Conservation (phyloP, 2,888 invertebrate genomes). For the Melieria crassipennis region DNA sequence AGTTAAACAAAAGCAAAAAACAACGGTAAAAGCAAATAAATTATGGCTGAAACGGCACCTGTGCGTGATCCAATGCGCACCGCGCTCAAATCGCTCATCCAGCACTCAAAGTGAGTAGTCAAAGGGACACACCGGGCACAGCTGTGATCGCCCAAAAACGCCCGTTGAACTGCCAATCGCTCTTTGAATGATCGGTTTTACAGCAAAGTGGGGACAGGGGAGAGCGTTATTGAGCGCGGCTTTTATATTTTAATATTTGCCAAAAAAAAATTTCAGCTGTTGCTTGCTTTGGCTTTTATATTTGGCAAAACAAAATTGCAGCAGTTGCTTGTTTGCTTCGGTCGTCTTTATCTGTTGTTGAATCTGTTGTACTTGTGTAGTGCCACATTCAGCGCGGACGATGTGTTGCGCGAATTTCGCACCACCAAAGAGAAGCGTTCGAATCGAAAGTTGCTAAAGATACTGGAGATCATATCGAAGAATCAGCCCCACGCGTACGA, state of each 20-base stretch:
- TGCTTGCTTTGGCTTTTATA: not conserved
- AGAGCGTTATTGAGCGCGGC: not conserved
- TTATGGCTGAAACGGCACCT: constrained; percentile 43
- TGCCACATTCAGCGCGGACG: constrained; percentile 55
- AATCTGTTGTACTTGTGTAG: constrained; percentile 45
- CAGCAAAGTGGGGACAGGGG: not conserved
- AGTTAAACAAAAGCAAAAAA: constrained; percentile 19
- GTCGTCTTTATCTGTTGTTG: not conserved
- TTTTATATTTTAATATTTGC: not conserved
- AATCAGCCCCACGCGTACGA: constrained; percentile 53
- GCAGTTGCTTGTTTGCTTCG: too few relatives aligned
- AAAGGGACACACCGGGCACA: constrained; percentile 36
- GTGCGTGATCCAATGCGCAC: constrained; percentile 53
- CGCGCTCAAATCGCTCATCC: constrained; percentile 53
- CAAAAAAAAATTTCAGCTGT: not conserved
- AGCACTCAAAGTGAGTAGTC: constrained; percentile 55
- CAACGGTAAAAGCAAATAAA: constrained; percentile 15
- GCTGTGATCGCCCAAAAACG: constrained; percentile 36
- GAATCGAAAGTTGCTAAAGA: constrained; percentile 52
- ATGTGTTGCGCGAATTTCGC: constrained; percentile 58
- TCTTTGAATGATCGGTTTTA: not conserved
- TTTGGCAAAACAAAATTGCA: not conserved
- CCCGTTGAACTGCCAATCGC: constrained; percentile 3
- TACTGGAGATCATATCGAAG: constrained; percentile 57
- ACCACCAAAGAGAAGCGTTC: constrained; percentile 55